Evolutionary conservation across 2,797 vertebrate species (phyloP), one percentile per base, ranked within the genome.

Genomic region (Pseudopleuronectes americanus): DNA sequence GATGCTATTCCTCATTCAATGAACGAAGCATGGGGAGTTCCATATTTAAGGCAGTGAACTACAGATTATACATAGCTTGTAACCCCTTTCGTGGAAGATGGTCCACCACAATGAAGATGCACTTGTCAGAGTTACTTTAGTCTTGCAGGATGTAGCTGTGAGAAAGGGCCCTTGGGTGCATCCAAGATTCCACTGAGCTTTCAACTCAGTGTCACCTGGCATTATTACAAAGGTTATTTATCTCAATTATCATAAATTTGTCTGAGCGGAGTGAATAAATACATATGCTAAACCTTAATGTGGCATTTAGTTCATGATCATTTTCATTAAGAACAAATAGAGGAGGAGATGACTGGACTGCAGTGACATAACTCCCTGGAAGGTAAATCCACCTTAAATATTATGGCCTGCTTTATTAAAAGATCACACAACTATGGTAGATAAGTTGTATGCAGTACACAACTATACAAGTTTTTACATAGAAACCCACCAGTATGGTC

Each of bases 111-210:
- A 21, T 33, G 17, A 23, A 13, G 55, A 47, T 33, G 0, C 22
- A 55, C 8, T 67, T 45, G 7, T 47, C 26, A 60, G 9, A 41
- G 56, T 17, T 57, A 48, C 57, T 41, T 61, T 41, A 45, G 45
- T 23, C 45, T 53, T 36, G 45, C 22, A 53, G 19, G 8, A 23
- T 4, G 4, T 28, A 51, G 26, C 53, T 55, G 36, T 12, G 10
- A 64, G 51, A 36, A 5, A 23, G 7, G 45, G 21, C 1, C 6
- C 17, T 68, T 41, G 14, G 2, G 2, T n/a, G 51, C 21, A 51
- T 62, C 28, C 21, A 62, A n/a, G 36, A 57, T 43, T 55, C 17
- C 10, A 9, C 31, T 8, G 8, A 33, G 31, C 31, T 33, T 33
- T 24, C 26, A 54, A 59, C 47, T 55, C 23, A 61, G 26, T 33